Evolutionary conservation across 1,140 invertebrate genomes (phyloP), one percentile per base, ranked within the genome.

Genomic region (Odontomachus brunneus): DNA sequence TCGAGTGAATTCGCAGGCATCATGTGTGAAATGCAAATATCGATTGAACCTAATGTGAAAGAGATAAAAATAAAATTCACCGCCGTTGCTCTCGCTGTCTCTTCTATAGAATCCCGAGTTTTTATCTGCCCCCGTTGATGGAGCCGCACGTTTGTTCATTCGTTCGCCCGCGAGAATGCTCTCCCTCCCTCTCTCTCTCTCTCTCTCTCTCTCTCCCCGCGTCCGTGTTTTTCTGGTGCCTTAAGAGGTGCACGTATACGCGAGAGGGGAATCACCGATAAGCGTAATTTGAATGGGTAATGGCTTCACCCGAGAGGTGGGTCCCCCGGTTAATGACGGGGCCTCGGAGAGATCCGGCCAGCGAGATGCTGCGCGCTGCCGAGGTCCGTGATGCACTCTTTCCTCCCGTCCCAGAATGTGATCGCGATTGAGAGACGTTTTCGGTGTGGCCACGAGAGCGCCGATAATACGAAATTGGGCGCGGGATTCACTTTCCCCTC

Each of bases 211-310:
- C 65, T 59, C 44, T 67, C 26, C 49, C 81, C 19, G 53, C 55
- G 80, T 75, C 69, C 86, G 82, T 44, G 38, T 85, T 83, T 88
- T 69, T 88, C 84, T 88, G 83, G 33, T 62, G 57, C 84, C 84
- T 84, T 90, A 89, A 89, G 83, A 89, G 85, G 74, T 74, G 82
- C 83, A 76, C 84, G 83, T 85, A 86, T 53, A 78, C 60, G 72
- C 78, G 75, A 76, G 57, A 69, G 38, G 74, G 73, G 84, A 86
- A 71, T 48, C 53, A 87, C 80, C 90, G 91, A 92, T 92, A 92
- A 92, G 89, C 87, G 86, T 89, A 90, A 92, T 91, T 92, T 92
- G 91, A 92, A 91, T 91, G 91, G 90, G 83, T 91, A 90, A 92
- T 91, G 88, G 88, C 83, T 84, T 89, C 86, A 88, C 86, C 75